Percentiles rank a stretch among this genome's conserved stretches.
These are phyloP conservation scores for Phalera bucephala DNA, from an alignment of 2,888 invertebrate species.

Conservation along the genomic window DNA sequence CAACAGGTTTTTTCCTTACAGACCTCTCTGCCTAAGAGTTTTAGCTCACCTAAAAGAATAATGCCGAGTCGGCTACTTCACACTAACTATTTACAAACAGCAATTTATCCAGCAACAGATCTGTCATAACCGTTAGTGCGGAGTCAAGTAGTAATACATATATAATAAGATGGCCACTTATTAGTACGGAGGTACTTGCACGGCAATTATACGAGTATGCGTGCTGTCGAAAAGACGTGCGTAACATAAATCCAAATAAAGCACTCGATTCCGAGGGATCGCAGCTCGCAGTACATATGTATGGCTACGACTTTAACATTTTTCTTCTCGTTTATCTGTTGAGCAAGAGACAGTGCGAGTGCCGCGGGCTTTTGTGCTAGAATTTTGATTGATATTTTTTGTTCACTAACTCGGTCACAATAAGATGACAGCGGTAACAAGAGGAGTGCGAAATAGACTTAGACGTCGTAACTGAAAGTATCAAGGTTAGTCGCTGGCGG, in stretches of 20 bases:
- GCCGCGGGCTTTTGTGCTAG: slow-evolving; percentile 80
- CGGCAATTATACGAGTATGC: slow-evolving; percentile 38
- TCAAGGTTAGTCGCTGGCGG: slow-evolving; percentile 77
- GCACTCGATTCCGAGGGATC: slow-evolving; percentile 57
- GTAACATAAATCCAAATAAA: slow-evolving; percentile 59
- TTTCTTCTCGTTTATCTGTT: slow-evolving; percentile 54
- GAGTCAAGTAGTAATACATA: slow-evolving; percentile 29
- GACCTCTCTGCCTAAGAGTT: too few species aligned
- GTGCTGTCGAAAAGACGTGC: slow-evolving; percentile 37
- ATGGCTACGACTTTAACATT: slow-evolving; percentile 49
- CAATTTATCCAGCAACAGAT: slow-evolving; percentile 25
- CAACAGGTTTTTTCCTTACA: too few species aligned
- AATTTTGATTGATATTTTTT: slow-evolving; percentile 84
- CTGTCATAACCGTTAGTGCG: slow-evolving; percentile 30
- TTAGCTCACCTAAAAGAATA: too few species aligned
- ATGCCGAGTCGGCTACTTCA: too few species aligned
- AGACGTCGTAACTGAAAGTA: slow-evolving; percentile 78
- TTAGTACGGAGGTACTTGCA: slow-evolving; percentile 26
- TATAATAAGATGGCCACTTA: slow-evolving; percentile 21
- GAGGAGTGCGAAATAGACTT: slow-evolving; percentile 77
- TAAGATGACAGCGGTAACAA: slow-evolving; percentile 80
- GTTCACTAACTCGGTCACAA: slow-evolving; percentile 79
- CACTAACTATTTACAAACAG: slow-evolving; percentile 25
- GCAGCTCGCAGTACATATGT: slow-evolving; percentile 48
- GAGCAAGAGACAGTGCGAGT: slow-evolving; percentile 62